phyloP scores from a whole-genome alignment of 1,140 invertebrate species.

The Bombus sibiricus region DNA sequence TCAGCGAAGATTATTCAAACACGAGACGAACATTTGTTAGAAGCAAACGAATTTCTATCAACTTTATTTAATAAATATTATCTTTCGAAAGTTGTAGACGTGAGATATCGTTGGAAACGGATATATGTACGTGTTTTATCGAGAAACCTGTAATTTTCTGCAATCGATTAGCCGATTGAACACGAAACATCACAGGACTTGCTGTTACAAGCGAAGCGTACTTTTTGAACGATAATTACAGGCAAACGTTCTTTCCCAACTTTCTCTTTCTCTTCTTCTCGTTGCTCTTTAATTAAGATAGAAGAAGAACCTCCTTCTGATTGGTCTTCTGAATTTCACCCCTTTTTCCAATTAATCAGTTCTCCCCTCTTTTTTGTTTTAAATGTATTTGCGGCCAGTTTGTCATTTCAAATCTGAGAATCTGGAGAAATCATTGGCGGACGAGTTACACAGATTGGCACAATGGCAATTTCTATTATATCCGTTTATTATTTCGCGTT shows the following conservation, averaged over 20 bases:
- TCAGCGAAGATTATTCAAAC: no score
- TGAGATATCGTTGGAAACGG: background rate
- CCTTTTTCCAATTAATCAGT: background rate
- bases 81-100: no score
- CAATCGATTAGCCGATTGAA: constrained; percentile 19
- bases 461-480: no score
- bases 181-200: background rate
- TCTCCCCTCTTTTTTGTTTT: background rate
- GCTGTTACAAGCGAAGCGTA: no score
- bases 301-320: background rate
- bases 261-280: background rate
- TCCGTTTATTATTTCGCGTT: no score
- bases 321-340: background rate
- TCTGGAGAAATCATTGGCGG: no score
- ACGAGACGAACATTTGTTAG: background rate
- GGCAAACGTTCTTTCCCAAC: background rate
- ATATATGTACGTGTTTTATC: background rate
- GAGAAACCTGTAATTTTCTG: background rate
- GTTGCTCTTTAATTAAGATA: background rate
- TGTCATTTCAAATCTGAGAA: no score
- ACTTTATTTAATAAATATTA: no score
- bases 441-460: no score
- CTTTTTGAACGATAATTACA: constrained; percentile 7
- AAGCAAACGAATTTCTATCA: background rate
- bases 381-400: background rate